These are phyloP conservation scores for Trimorus sp. DNA, from an alignment of 2,888 invertebrate genomes.

Conservation along the genomic window DNA sequence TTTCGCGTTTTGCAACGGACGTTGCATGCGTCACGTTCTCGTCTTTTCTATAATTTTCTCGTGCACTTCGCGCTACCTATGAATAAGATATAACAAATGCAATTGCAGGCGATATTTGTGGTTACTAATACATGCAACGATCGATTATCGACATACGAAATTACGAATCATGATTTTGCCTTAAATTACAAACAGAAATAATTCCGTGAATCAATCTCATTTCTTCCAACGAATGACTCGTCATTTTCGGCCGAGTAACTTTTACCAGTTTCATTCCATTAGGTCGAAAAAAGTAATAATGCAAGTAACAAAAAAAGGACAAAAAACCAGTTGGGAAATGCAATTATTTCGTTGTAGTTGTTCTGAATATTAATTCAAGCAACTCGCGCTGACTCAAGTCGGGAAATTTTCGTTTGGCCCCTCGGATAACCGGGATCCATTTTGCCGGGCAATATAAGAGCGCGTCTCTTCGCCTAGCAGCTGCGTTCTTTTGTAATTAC, in stretches of 20 bases:
- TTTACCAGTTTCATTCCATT: no score
- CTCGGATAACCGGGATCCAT: conserved; percentile 62
- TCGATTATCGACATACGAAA: conserved; percentile 58
- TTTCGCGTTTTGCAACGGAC: conserved; percentile 50
- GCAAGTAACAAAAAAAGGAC: no score
- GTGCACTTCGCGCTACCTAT: conserved; percentile 61
- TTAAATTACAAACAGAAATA: conserved; percentile 50
- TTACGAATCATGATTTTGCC: conserved; percentile 56
- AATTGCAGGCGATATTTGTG: conserved; percentile 62
- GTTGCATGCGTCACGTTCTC: conserved; percentile 58
- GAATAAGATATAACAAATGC: conserved; percentile 68
- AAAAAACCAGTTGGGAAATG: background rate
- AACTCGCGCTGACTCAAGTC: conserved; percentile 50
- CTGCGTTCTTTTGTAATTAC: conserved; percentile 71
- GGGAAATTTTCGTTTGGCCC: conserved; percentile 54
- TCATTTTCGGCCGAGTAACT: background rate
- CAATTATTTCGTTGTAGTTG: conserved; percentile 12
- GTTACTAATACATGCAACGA: conserved; percentile 57
- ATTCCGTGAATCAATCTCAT: conserved; percentile 47
- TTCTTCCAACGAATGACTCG: background rate
- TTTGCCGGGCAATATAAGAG: conserved; percentile 64
- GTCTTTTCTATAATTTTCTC: conserved; percentile 67
- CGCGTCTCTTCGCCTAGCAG: conserved; percentile 63
- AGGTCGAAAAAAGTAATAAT: no score
- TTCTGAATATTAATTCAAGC: conserved; percentile 47